phyloP scores from a whole-genome alignment of 2,888 invertebrate genomes.

The Troides helena region DNA sequence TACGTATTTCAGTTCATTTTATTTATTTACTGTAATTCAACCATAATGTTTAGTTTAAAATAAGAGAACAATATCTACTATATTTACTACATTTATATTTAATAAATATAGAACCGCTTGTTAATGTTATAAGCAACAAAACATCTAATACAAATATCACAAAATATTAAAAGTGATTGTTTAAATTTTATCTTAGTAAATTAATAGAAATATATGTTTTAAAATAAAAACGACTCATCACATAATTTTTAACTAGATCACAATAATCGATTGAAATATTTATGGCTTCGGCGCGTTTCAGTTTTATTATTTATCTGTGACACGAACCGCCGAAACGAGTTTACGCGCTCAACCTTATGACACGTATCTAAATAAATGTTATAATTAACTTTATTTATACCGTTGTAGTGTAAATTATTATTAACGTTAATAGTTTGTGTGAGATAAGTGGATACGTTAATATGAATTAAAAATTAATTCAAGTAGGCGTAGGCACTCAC shows the following conservation, averaged over 20 bases:
- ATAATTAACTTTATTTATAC: background rate
- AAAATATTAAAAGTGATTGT: background rate
- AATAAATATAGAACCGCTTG: background rate
- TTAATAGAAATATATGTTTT: background rate
- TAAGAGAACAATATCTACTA: background rate
- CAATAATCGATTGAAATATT: background rate
- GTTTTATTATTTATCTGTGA: background rate
- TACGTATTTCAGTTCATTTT: background rate
- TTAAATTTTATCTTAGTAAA: background rate
- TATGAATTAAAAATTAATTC: conserved; percentile 2
- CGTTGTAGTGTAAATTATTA: background rate
- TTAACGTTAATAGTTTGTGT: background rate
- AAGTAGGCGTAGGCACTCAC: conserved; percentile 4
- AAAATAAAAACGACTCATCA: background rate
- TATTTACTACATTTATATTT: background rate
- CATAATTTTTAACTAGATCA: background rate
- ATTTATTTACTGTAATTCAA: background rate
- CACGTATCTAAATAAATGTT: background rate
- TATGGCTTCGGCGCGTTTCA: background rate
- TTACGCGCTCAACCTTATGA: background rate
- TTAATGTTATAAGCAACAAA: background rate
- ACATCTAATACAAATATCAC: background rate
- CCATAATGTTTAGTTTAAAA: background rate
- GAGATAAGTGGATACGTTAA: background rate
- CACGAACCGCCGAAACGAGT: background rate